Conservation (phyloP, 2,797 vertebrate genomes). For the Mus minutoides region DNA sequence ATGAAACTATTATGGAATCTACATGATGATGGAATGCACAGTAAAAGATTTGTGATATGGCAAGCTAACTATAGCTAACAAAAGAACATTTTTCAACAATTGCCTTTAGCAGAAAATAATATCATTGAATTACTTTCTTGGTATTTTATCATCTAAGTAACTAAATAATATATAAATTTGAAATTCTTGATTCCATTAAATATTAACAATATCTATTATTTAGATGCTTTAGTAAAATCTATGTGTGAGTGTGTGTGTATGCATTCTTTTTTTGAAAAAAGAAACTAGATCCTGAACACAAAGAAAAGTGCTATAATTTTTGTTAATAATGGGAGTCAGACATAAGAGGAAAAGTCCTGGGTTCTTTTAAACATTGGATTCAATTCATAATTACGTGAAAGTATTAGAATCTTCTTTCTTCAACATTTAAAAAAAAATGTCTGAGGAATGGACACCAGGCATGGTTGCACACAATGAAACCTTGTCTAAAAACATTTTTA, state of each 20-base stretch:
- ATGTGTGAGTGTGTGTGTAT: not conserved
- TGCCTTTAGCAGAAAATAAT: constrained; percentile 42
- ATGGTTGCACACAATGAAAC: not conserved
- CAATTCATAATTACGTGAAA: constrained; percentile 7
- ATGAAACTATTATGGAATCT: not conserved
- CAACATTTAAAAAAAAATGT: constrained; percentile 36
- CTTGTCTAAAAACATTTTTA: not conserved
- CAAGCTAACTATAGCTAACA: constrained; percentile 32
- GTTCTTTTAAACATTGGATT: not conserved
- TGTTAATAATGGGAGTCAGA: not conserved
- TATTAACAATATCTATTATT: not conserved
- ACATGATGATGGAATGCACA: not conserved
- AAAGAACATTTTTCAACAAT: constrained; percentile 26
- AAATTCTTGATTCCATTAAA: constrained; percentile 20
- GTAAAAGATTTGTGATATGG: constrained; percentile 19
- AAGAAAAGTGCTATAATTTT: not conserved
- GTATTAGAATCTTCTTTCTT: constrained; percentile 27
- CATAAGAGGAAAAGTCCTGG: not conserved
- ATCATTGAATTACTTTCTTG: constrained; percentile 18
- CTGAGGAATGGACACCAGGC: not conserved
- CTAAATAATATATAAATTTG: constrained; percentile 42
- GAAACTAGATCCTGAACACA: not conserved
- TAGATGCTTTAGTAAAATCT: constrained; percentile 35
- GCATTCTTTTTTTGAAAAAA: not conserved
- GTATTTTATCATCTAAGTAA: constrained; percentile 3